Evolutionary conservation across 2,888 invertebrate genomes (phyloP), one percentile per base, ranked within the genome.

Genomic region (Agrilus mali): DNA sequence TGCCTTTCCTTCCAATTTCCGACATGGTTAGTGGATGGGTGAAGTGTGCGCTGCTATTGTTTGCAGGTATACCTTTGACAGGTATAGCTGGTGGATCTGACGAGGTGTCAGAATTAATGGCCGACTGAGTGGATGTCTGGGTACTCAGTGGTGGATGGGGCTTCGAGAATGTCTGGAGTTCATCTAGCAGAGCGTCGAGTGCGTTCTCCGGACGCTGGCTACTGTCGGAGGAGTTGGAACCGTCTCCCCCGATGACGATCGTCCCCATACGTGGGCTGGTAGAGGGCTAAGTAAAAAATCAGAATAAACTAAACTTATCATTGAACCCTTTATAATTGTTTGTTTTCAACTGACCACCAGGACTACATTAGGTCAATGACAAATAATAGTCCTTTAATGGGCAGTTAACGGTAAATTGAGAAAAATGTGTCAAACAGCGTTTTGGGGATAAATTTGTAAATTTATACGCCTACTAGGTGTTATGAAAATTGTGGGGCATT

Each of bases 151-250:
- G 27, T 2, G 54, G 47, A 49, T 63, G 69, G 40, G 88, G 88
- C 64, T 83, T 81, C 43, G 88, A 82, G 67, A 89, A 89, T 31
- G 89, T 89, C 69, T 90, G 88, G 52, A 90, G 75, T 68, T 92
- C 90, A 68, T 89, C 89, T 86, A 92, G 72, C 83, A 92, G 70
- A 80, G 88, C 88, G 82, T 92, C 92, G 85, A 92, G 88, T 80
- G 90, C 88, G 84, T 90, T 92, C 82, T 90, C 89, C 77, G 87
- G 75, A 72, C 83, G 80, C 71, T 75, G 74, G 69, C 55, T 53
- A 64, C 70, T 61, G 71, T 72, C 69, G 69, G 68, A 46, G 70
- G 67, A 44, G 72, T 60, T 63, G 70, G 70, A 64, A 69, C 67
- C 66, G 72, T 75, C 71, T 68, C 66, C 74, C 73, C 74, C 70